Base-by-base conservation (phyloP, 2,888 invertebrate genomes). In the Seira sanloemensis region DNA sequence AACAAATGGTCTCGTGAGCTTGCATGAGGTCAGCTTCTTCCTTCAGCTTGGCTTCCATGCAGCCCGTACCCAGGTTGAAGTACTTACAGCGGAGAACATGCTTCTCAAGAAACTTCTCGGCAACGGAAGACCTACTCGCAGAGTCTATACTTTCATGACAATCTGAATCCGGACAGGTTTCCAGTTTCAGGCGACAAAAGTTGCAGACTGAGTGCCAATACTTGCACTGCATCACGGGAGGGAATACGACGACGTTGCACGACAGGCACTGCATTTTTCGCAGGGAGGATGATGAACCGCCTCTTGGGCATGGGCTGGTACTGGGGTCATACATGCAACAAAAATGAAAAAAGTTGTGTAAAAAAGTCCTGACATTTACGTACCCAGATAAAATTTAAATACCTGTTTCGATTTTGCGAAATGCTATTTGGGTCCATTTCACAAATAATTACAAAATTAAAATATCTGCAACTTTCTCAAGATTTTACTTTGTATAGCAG, bases 161-260 rank as follows among this genome's bases (percentile, higher is more conserved):
- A n/a, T 87, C 87, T 1, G 78, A 72, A 69, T 79, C 85, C 16
- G 86, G 86, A 80, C 87, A 87, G 23, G 37, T 77, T 75, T 79
- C 78, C 66, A 73, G 69, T 27, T 73, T 78, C 62, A 27, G 62
- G 37, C 87, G 86, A 86, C 87, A 87, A 79, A 86, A 78, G 65
- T 87, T 87, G 66, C 87, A 87, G 16, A 87, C 84, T 2, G 84
- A 83, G 71, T 87, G 87, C 87, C 87, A 87, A 75, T 80, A 86
- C 82, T 87, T 87, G 75, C 87, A 87, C 65, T 86, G 86, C 79
- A 87, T 74, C 62, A 87, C 86, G 21, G 87, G 87, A 24, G 87
- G 87, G 79, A 82, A 87, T 23, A 86, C 87, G n/a, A 86, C 84
- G 46, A 71, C 67, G 37, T 81, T 77, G 65, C 87, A 87, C 12